Conservation (phyloP, 2,888 invertebrate species). For the Abrostola tripartita region DNA sequence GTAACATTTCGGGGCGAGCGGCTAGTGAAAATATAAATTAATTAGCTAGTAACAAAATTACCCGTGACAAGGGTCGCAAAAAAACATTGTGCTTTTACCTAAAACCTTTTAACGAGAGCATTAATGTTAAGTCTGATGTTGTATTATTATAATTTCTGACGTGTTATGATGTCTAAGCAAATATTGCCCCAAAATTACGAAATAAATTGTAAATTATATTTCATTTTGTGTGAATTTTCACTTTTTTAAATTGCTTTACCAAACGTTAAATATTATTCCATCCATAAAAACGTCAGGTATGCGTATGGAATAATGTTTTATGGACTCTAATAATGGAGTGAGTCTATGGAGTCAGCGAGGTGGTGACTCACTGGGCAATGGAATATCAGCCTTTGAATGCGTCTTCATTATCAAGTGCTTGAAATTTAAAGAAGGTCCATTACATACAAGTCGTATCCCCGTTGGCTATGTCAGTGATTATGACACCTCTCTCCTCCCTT, state of each 20-base stretch:
- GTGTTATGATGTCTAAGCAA: slow-evolving; percentile 59
- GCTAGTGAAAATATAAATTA: slow-evolving; percentile 67
- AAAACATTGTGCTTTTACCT: slow-evolving; percentile 71
- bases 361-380: too few relatives aligned
- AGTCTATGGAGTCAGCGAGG: too few relatives aligned
- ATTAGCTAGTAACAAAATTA: slow-evolving; percentile 79
- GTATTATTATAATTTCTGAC: slow-evolving; percentile 63
- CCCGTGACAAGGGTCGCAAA: slow-evolving; percentile 78
- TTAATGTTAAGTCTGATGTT: slow-evolving; percentile 66
- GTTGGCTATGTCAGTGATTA: too few relatives aligned
- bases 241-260: background rate
- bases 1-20: slow-evolving; percentile 1
- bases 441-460: too few relatives aligned
- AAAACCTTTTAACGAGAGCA: slow-evolving; percentile 75
- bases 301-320: background rate
- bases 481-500: too few relatives aligned
- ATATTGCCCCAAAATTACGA: slow-evolving; percentile 22
- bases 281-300: background rate
- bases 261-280: background rate
- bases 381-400: too few relatives aligned
- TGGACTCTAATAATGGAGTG: background rate
- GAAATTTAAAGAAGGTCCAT: too few relatives aligned
- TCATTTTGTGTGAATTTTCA: background rate
- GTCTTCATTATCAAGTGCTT: too few relatives aligned
- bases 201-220: background rate